Evolutionary conservation across 2,797 vertebrate genomes (phyloP), one percentile per base, ranked within the genome.

Genomic region (Microtus californicus): DNA sequence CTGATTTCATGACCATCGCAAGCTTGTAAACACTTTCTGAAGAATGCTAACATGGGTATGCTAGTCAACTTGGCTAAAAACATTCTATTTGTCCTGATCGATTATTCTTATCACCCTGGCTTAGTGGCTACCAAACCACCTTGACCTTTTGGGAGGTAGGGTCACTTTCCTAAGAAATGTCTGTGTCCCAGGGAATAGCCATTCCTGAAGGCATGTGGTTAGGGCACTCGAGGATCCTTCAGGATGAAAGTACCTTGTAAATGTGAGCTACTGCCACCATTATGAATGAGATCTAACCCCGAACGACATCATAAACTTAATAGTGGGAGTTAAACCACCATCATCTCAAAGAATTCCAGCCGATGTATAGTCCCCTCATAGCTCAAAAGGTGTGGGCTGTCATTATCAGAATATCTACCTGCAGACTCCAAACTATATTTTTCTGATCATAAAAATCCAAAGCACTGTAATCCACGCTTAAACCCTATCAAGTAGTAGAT

Each of bases 191-290:
- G n/a, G 90, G 79, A 94, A 90, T 0, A 89, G 63, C 63, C 81
- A 77, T 93, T 96, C 69, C 90, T 77, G 10, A 19, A 73, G 82
- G 89, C 77, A 45, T 87, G 67, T 37, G 76, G n/a, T 87, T 65
- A 86, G 76, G 77, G 88, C 43, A 83, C 51, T 67, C 89, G 76
- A 65, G 71, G 51, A 93, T 83, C 82, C 79, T 89, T 93, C 93
- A 82, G 8, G 81, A 94, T 85, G 92, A 90, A 95, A 97, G 93
- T 40, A 67, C 96, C 96, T 97, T 97, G 90, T 97, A 97, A 97
- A 96, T 87, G 94, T 96, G 96, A 97, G 94, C 40, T 94, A 96
- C 31, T 59, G 82, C 93, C 93, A 67, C 94, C 77, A 90, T 96
- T 95, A 92, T 76, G 73, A 92, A 48, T 91, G 86, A 97, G 90